Percentiles rank a stretch among this genome's conserved stretches.
Evolutionary conservation across 1,140 invertebrate genomes (phyloP).

Genomic region (Diorhabda sublineata): DNA sequence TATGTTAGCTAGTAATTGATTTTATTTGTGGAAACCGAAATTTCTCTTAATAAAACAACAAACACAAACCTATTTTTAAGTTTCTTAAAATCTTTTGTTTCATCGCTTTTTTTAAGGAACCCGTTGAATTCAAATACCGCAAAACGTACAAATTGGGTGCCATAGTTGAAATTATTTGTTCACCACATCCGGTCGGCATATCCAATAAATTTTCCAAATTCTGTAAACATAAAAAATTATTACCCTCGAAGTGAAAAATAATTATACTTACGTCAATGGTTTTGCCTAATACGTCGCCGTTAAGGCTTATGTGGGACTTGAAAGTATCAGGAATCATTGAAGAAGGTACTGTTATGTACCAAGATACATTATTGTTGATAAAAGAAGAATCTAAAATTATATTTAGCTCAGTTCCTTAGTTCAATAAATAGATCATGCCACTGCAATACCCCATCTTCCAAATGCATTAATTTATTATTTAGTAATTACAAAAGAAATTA

Average conservation of each 20-base stretch:
- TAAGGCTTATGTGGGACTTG: slow-evolving; percentile 50
- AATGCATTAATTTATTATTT: no score
- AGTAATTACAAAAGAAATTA: no score
- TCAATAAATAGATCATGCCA: no score
- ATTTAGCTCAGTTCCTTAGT: no score
- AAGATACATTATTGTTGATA: slow-evolving; percentile 31
- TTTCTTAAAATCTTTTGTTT: slow-evolving; percentile 57
- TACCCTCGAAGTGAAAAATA: not conserved
- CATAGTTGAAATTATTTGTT: slow-evolving; percentile 76
- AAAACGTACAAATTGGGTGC: slow-evolving; percentile 70
- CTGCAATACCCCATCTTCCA: no score
- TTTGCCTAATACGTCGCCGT: slow-evolving; percentile 58
- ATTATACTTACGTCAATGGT: slow-evolving; percentile 47
- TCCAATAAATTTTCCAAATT: slow-evolving; percentile 55
- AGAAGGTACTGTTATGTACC: slow-evolving; percentile 42
- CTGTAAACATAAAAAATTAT: slow-evolving; percentile 32
- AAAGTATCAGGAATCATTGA: slow-evolving; percentile 51
- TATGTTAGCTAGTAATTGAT: no score
- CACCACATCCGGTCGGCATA: slow-evolving; percentile 65
- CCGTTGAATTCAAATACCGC: slow-evolving; percentile 58
- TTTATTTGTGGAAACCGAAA: no score
- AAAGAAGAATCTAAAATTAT: not conserved
- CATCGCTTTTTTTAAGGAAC: slow-evolving; percentile 48
- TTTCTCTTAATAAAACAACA: no score
- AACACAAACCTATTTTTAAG: slow-evolving; percentile 60